Conservation (phyloP, 2,888 invertebrate species). For the Trichopria drosophilae region DNA sequence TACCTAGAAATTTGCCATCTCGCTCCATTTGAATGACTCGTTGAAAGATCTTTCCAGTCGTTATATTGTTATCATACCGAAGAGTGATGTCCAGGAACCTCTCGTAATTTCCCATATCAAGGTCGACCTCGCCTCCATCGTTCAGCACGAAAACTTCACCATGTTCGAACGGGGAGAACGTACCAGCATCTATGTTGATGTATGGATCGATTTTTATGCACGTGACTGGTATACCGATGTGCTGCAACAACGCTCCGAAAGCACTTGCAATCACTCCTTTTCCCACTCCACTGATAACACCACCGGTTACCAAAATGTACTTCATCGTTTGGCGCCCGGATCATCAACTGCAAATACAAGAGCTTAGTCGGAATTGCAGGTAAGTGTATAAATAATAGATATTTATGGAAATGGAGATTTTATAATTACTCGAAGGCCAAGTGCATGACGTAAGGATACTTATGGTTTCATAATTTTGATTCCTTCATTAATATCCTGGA, state of each 20-base stretch:
- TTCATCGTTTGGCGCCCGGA: too few relatives aligned
- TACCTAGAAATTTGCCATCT: slow-evolving; percentile 93
- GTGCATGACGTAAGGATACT: too few relatives aligned
- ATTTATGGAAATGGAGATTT: too few relatives aligned
- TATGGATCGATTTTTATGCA: slow-evolving; percentile 99
- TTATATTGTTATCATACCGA: too few relatives aligned
- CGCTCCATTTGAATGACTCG: slow-evolving; percentile 92
- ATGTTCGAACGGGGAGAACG: slow-evolving; percentile 98
- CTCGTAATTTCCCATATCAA: slow-evolving; percentile 99
- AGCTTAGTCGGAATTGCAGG: too few relatives aligned
- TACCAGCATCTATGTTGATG: slow-evolving; percentile 98
- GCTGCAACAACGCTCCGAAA: slow-evolving; percentile 92
- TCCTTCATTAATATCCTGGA: too few relatives aligned
- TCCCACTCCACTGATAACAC: slow-evolving; percentile 97
- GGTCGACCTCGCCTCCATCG: slow-evolving; percentile 98
- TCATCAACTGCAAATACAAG: too few relatives aligned
- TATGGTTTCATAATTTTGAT: too few relatives aligned
- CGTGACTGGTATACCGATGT: slow-evolving; percentile 92
- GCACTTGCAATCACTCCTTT: slow-evolving; percentile 95
- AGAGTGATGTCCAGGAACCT: too few relatives aligned
- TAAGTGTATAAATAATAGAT: too few relatives aligned
- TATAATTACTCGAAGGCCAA: too few relatives aligned
- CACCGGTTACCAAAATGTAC: slow-evolving; percentile 96
- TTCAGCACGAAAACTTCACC: slow-evolving; percentile 98
- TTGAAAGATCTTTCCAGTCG: slow-evolving; percentile 90